Conservation (phyloP, 2,113 vertebrate genomes). For the Sturnira hondurensis region DNA sequence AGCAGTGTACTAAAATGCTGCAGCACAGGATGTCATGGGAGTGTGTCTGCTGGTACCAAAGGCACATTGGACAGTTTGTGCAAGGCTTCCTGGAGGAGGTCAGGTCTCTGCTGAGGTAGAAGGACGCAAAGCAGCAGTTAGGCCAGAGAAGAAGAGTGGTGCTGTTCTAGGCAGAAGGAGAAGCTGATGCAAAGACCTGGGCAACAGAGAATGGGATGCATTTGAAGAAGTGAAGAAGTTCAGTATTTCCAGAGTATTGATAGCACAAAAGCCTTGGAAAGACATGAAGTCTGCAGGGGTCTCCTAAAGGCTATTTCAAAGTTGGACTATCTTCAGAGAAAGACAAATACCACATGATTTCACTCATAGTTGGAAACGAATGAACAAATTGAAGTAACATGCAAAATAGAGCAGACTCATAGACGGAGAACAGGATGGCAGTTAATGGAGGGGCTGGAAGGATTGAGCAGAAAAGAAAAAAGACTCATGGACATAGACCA, state of each 20-base stretch:
- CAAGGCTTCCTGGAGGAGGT: not conserved
- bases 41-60: not conserved
- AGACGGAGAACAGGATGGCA: no score
- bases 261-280: not conserved
- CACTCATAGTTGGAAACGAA: no score
- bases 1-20: not conserved
- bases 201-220: not conserved
- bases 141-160: not conserved
- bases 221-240: not conserved
- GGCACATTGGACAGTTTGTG: accelerated
- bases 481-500: no score
- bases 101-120: not conserved
- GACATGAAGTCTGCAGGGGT: not conserved
- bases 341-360: no score
- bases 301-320: not conserved
- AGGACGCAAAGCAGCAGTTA: not conserved
- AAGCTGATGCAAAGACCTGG: not conserved
- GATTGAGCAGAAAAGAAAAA: no score
- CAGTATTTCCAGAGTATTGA: not conserved
- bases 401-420: no score
- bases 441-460: no score
- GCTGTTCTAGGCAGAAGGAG: not conserved
- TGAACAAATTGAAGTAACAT: no score
- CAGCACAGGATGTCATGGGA: not conserved
- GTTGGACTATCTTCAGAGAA: not conserved